Percentiles rank a stretch among this genome's conserved stretches.
Evolutionary conservation across 2,113 vertebrate genomes (phyloP).

Genomic region (Tragelaphus buxtoni): DNA sequence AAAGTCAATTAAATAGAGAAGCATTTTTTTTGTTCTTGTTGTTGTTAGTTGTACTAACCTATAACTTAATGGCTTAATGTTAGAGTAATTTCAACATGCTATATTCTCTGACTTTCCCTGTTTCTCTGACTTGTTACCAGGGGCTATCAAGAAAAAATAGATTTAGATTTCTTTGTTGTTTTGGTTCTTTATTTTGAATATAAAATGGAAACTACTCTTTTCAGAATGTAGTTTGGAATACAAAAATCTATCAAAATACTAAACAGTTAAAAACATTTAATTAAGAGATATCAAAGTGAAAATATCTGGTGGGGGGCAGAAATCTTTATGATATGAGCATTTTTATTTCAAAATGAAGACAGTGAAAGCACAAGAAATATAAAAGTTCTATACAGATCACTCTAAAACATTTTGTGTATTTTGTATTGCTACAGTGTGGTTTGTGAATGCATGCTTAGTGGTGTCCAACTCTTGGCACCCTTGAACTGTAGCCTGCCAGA

Average conservation of each 20-base stretch:
- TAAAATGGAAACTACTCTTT: not conserved
- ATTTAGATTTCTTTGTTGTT: not conserved
- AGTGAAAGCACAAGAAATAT: not conserved
- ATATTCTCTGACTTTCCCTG: slow-evolving; percentile 3
- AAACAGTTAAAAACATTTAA: not conserved
- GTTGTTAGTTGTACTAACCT: too few species aligned
- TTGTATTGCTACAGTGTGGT: not conserved
- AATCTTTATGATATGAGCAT: not conserved
- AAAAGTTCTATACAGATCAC: not conserved
- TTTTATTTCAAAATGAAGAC: not conserved
- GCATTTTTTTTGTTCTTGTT: not conserved
- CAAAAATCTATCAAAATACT: not conserved
- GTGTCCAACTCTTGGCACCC: not conserved
- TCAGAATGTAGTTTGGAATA: not conserved
- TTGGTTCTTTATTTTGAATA: not conserved
- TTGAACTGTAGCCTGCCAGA: not conserved
- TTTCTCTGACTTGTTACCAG: not conserved
- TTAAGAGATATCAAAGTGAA: not conserved
- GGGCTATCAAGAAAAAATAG: accelerated
- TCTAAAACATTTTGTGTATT: not conserved
- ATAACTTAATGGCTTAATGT: too few species aligned
- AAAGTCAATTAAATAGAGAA: not conserved
- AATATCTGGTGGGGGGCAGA: not conserved
- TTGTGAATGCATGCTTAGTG: not conserved
- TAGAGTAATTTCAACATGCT: too few species aligned